Evolutionary conservation across 2,797 vertebrate species (phyloP), one percentile per base, ranked within the genome.

Genomic region (Otolemur crassicaudatus): DNA sequence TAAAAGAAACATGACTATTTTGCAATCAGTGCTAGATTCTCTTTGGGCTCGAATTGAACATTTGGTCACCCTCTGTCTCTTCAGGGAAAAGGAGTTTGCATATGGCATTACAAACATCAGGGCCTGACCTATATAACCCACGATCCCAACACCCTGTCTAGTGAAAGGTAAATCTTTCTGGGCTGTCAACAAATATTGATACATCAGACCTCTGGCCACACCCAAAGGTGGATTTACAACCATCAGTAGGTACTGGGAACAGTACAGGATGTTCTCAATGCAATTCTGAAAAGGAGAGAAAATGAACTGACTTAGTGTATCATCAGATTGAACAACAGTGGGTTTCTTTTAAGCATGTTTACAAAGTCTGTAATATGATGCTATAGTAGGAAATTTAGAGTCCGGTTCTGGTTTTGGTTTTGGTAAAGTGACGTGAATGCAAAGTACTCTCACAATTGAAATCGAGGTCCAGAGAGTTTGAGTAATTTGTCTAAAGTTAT

Each of bases 171-270:
- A 53, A 69, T 6, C 1, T 11, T 88, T 79, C 77, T 37, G 63
- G 23, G 60, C 43, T 82, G 73, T 95, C 76, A 86, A 77, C 87
- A 93, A 95, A 91, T 91, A 95, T 53, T 82, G 90, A 85, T 37
- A 17, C 2, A 31, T 31, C 4, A 4, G 72, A 49, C 40, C 22
- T 69, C 58, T 5, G 25, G 34, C 13, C 46, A 76, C 60, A 76
- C 63, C 94, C 40, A 49, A 65, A 82, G 11, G 34, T 20, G 49
- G 60, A 77, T 63, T 46, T 75, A 72, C 0, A 19, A 13, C 16
- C 53, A 69, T 31, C 31, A 17, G 0, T 7, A 65, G 61, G 46
- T 43, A 8, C 3, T 20, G 34, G 25, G 69, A 75, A 67, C 12
- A 37, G 61, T 29, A 58, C 13, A 23, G 67, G 85, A 23, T 1